A percentile compares a stretch with the other conserved stretches of the same genome.
These are phyloP conservation scores for Nudaria mundana DNA, from an alignment of 2,888 invertebrate genomes.

Conservation along the genomic window DNA sequence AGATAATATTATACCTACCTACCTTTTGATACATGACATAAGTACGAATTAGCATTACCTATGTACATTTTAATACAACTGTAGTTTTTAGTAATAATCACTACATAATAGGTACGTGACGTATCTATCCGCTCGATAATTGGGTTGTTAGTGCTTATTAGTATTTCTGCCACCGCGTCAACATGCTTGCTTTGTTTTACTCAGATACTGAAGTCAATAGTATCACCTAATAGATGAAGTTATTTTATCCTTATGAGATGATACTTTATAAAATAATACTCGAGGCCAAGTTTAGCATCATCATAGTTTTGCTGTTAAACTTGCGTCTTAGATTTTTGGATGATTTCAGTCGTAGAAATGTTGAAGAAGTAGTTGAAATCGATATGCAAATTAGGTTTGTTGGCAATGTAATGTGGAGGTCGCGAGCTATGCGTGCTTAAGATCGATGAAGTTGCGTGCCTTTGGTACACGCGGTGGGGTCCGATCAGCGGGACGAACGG, in stretches of 20 bases:
- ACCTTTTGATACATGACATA: neutral
- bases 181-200: neutral
- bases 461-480: conserved; percentile 46
- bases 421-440: conserved; percentile 60
- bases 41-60: neutral
- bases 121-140: neutral
- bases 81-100: neutral
- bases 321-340: conserved; percentile 13
- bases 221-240: too few species aligned
- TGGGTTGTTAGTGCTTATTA: conserved; percentile 1
- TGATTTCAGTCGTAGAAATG: conserved; percentile 23
- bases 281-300: too few species aligned
- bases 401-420: conserved; percentile 53
- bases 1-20: too few species aligned
- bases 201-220: neutral
- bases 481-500: conserved; percentile 27
- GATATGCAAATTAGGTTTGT: conserved; percentile 59
- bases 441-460: conserved; percentile 67
- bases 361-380: conserved; percentile 45
- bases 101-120: neutral
- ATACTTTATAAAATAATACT: too few species aligned
- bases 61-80: neutral
- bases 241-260: too few species aligned
- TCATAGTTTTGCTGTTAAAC: too few species aligned
- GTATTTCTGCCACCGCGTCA: neutral